Evolutionary conservation across 2,113 vertebrate genomes (phyloP).

Genomic region (Bufo bufo): DNA sequence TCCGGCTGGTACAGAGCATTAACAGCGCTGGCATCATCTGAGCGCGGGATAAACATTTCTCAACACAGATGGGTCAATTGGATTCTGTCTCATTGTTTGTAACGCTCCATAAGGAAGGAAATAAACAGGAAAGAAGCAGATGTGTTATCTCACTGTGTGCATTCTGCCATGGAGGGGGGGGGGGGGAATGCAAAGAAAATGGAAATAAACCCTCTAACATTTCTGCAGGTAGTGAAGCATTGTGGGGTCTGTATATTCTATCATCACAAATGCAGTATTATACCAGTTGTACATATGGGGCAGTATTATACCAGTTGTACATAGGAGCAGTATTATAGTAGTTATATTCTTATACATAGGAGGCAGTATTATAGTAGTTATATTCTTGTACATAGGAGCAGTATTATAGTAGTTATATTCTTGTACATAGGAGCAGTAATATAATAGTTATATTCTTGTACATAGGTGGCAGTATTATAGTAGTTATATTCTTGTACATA

Average conservation of each 20-base stretch:
- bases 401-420: too few species aligned
- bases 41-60: neutral
- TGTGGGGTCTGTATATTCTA: too few species aligned
- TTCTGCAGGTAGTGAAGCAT: too few species aligned
- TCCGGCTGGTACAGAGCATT: neutral
- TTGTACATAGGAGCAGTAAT: neutral
- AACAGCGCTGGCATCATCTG: neutral
- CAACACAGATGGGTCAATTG: neutral
- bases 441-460: neutral
- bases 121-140: neutral
- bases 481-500: conserved; percentile 22
- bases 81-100: neutral
- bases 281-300: neutral
- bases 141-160: neutral
- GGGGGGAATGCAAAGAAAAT: too few species aligned
- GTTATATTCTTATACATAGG: too few species aligned
- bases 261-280: neutral
- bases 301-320: neutral
- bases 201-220: too few species aligned
- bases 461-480: neutral
- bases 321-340: neutral
- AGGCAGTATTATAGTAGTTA: too few species aligned
- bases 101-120: neutral
- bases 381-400: too few species aligned
- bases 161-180: too few species aligned